Conservation (phyloP, 2,113 vertebrate species). For the Equus quagga region DNA sequence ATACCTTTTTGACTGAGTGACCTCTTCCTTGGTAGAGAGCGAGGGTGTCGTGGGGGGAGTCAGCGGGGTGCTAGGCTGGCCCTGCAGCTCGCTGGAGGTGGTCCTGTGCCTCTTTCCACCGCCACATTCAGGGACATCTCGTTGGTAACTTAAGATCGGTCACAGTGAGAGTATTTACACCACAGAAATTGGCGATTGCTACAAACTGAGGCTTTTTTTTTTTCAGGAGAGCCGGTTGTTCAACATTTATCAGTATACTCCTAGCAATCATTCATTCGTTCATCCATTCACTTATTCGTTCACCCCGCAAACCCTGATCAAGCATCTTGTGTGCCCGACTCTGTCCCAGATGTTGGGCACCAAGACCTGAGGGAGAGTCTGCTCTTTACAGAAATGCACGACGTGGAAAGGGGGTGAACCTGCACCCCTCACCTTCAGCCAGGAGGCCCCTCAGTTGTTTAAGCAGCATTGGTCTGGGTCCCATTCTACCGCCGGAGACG, state of each 20-base stretch:
- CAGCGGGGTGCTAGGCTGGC: fast-evolving
- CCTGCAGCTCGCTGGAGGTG: fast-evolving
- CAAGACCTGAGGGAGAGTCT: background rate
- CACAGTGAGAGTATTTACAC: background rate
- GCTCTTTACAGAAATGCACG: background rate
- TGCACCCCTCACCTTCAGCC: background rate
- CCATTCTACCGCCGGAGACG: fast-evolving
- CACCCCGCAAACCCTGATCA: background rate
- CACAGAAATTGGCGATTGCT: background rate
- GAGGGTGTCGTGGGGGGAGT: fast-evolving
- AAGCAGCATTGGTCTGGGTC: background rate
- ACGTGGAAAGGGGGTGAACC: background rate
- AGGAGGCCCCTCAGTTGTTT: background rate
- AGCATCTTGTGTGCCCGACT: background rate
- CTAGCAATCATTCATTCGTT: background rate
- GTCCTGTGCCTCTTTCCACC: background rate
- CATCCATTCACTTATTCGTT: too few species aligned
- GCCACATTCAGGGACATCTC: background rate
- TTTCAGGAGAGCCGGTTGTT: background rate
- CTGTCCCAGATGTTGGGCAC: background rate
- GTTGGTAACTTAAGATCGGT: too few species aligned
- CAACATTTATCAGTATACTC: background rate
- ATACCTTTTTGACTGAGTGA: background rate
- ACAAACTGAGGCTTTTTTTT: background rate
- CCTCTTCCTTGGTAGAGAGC: background rate